These are phyloP conservation scores for Halichoeres trimaculatus DNA, from an alignment of 2,113 vertebrate genomes.

Conservation along the genomic window DNA sequence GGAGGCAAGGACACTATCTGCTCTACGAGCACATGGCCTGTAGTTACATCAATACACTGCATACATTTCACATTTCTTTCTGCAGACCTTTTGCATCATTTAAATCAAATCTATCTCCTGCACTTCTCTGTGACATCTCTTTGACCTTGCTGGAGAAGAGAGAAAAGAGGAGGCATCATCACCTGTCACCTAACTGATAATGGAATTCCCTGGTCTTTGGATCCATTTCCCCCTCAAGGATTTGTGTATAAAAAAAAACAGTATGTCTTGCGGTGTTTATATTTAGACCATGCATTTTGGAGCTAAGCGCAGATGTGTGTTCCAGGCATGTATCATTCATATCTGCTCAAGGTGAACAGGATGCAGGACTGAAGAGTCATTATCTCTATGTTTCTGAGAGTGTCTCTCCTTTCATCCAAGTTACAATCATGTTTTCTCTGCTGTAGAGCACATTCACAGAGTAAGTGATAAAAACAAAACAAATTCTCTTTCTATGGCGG, in stretches of 20 bases:
- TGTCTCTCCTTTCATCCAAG: background rate
- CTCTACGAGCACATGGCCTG: background rate
- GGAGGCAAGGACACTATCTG: background rate
- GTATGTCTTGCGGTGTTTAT: slow-evolving; percentile 23
- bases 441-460: background rate
- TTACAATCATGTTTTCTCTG: background rate
- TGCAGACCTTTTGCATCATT: slow-evolving; percentile 51
- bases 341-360: slow-evolving; percentile 37
- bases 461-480: slow-evolving; percentile 19
- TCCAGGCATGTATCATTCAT: slow-evolving; percentile 51
- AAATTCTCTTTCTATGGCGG: background rate
- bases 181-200: slow-evolving; percentile 70
- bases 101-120: slow-evolving; percentile 47
- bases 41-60: slow-evolving; percentile 8
- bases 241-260: slow-evolving; percentile 40
- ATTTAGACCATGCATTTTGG: slow-evolving; percentile 40
- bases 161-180: slow-evolving; percentile 58
- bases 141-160: slow-evolving; percentile 51
- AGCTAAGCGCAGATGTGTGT: slow-evolving; percentile 6
- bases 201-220: slow-evolving; percentile 60
- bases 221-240: slow-evolving; percentile 58
- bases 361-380: background rate
- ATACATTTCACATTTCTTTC: slow-evolving; percentile 1
- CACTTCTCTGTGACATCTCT: slow-evolving; percentile 26
- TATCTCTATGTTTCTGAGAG: slow-evolving; percentile 19